A percentile compares a stretch with the other conserved stretches of the same genome.
These are phyloP conservation scores for Bubalus kerabau DNA, from an alignment of 2,113 vertebrate species.

Conservation along the genomic window DNA sequence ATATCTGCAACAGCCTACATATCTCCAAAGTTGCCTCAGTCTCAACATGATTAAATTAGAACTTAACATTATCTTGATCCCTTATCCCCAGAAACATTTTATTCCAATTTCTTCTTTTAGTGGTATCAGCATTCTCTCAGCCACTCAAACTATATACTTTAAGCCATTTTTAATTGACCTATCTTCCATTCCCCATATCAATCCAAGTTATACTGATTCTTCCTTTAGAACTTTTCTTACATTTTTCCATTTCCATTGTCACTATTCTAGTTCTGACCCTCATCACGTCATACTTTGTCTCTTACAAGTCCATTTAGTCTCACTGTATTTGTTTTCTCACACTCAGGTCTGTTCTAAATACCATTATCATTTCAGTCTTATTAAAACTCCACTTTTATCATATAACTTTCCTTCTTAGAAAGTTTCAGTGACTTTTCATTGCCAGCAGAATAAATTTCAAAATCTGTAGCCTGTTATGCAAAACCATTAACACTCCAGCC, in stretches of 20 bases:
- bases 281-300: not conserved
- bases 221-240: not conserved
- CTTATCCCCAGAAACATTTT: not conserved
- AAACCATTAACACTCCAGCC: not conserved
- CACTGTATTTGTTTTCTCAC: not conserved
- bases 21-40: not conserved
- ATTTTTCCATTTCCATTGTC: not conserved
- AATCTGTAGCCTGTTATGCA: not conserved
- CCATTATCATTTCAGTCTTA: not conserved
- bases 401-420: not conserved
- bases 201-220: not conserved
- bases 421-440: slow-evolving; percentile 1
- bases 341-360: not conserved
- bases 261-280: not conserved
- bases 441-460: not conserved
- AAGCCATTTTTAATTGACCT: not conserved
- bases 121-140: not conserved
- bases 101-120: not conserved
- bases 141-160: not conserved
- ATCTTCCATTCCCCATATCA: not conserved
- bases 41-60: not conserved
- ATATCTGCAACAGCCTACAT: not conserved
- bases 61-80: not conserved
- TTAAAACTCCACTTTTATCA: not conserved
- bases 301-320: not conserved